Conservation (phyloP, 2,888 invertebrate species). For the Eustalomyia histrio region DNA sequence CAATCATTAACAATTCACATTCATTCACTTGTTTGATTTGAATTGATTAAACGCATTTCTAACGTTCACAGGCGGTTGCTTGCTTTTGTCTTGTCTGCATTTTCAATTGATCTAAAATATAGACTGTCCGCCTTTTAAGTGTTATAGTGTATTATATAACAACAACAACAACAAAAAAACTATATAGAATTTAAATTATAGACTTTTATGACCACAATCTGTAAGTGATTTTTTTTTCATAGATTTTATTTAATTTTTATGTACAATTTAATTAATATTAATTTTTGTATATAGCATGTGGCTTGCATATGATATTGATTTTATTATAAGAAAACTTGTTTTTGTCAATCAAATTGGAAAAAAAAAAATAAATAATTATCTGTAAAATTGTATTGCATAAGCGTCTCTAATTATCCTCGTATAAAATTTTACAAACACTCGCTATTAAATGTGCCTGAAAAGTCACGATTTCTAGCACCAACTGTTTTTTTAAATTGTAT, state of each 20-base stretch:
- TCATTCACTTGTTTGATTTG: constrained; percentile 31
- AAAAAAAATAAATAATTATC: constrained; percentile 1
- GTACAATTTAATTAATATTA: constrained; percentile 30
- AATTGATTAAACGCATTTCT: constrained; percentile 13
- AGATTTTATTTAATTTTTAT: neutral
- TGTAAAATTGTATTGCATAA: constrained; percentile 34
- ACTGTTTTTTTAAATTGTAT: neutral
- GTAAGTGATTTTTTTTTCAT: constrained; percentile 35
- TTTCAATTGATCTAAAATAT: constrained; percentile 44
- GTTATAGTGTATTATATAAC: constrained; percentile 2
- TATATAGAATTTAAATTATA: constrained; percentile 35
- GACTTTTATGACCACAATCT: constrained; percentile 26
- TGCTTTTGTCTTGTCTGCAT: constrained; percentile 25
- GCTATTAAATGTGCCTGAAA: constrained; percentile 31
- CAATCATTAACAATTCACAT: constrained; percentile 27
- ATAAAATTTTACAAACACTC: neutral
- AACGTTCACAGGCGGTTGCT: neutral
- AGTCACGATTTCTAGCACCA: constrained; percentile 51
- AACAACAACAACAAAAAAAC: constrained; percentile 14
- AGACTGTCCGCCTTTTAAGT: constrained; percentile 47
- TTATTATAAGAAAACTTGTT: constrained; percentile 26
- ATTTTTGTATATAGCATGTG: constrained; percentile 3
- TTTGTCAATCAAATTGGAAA: constrained; percentile 31
- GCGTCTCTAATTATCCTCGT: constrained; percentile 9
- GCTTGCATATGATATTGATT: constrained; percentile 22